These are phyloP conservation scores for Pseudeuparius sepicola DNA, from an alignment of 2,888 invertebrate species.

Conservation along the genomic window DNA sequence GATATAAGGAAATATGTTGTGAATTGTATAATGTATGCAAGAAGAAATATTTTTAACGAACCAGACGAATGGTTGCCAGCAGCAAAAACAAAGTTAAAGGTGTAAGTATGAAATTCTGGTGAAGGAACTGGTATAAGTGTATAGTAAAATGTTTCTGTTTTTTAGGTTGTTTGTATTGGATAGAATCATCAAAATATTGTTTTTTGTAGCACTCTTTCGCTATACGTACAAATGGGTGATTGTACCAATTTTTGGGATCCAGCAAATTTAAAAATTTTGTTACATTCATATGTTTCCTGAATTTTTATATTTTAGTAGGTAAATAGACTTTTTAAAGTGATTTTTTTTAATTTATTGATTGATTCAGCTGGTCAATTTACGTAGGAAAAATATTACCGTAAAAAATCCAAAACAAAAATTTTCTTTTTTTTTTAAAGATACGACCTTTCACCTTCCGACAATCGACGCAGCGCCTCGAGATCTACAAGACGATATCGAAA, in stretches of 20 bases:
- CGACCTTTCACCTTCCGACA: too few relatives aligned
- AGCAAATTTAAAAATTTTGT: not conserved
- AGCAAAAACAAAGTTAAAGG: constrained; percentile 65
- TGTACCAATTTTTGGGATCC: not conserved
- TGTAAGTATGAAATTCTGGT: constrained; percentile 49
- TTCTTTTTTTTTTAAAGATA: too few relatives aligned
- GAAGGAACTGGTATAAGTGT: not conserved
- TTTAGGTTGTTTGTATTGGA: constrained; percentile 84
- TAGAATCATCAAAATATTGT: constrained; percentile 56
- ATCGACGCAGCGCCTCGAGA: too few relatives aligned
- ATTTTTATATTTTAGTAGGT: too few relatives aligned
- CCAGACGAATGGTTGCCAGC: constrained; percentile 68
- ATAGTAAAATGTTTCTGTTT: constrained; percentile 29
- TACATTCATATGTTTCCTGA: not conserved
- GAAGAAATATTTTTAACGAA: constrained; percentile 74
- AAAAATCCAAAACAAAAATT: too few relatives aligned
- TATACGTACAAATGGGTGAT: constrained; percentile 32
- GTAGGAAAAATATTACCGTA: too few relatives aligned
- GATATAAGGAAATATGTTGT: constrained; percentile 72
- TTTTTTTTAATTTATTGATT: too few relatives aligned
- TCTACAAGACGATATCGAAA: too few relatives aligned
- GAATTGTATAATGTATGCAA: constrained; percentile 67
- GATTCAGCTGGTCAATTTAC: too few relatives aligned
- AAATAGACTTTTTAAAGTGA: too few relatives aligned
- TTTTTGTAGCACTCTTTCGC: constrained; percentile 55